Base-by-base conservation (phyloP, 1,140 invertebrate genomes). In the Vanessa tameamea region DNA sequence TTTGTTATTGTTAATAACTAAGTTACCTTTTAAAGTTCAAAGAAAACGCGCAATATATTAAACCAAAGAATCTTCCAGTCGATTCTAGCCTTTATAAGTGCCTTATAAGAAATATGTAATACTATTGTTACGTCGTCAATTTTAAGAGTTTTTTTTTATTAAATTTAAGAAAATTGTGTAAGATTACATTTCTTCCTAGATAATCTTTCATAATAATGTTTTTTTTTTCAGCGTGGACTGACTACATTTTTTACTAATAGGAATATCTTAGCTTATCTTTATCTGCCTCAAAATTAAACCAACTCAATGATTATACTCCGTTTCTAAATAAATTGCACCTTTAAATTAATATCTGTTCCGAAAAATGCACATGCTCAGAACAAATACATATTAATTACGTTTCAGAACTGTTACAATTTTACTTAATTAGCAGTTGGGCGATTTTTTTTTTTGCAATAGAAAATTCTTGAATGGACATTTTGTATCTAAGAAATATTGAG, bases 1-100 rank as follows among this genome's bases (percentile, higher is more conserved):
- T 92, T 92, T 92, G 90, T 92, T 92, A 90, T 77, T 89, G 79
- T 90, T 90, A 87, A 82, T 75, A 59, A 59, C 57, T 92, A 92
- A 91, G 89, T 89, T 92, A 92, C 89, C 88, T 86, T 69, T 82
- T 74, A 79, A 83, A 91, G 90, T 92, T 90, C 88, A 92, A 92
- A 91, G 78, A 70, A 79, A 82, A 82, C 72, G 82, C 84, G 86
- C 87, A 90, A 88, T 87, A 88, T 83, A 85, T 82, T 76, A 84
- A 86, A 88, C 90, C 90, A 90, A 92, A 92, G 88, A 89, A 87
- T 90, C 89, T 85, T 85, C 80, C 80, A 87, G 81, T 89, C 84
- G 88, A 88, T 86, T 90, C 85, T 87, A 89, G 88, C 82, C 82
- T 78, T 86, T 82, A 79, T 83, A 86, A 87, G 90, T 92, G 88